Percentiles rank a stretch among this genome's conserved stretches.
These are phyloP conservation scores for Dinoponera quadriceps DNA, from an alignment of 1,140 invertebrate species.

Conservation along the genomic window DNA sequence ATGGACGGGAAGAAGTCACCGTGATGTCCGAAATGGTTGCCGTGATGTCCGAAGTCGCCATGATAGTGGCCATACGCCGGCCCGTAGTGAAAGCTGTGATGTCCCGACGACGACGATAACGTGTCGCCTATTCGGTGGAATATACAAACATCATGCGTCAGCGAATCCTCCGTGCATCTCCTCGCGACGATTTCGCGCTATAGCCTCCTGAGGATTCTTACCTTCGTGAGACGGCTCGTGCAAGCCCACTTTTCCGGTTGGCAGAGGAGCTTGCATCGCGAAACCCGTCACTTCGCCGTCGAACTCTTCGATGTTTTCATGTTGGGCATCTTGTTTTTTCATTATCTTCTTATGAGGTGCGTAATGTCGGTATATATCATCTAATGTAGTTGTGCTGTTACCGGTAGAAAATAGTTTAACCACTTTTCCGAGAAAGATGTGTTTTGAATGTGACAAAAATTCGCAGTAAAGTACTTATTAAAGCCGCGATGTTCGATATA, in stretches of 20 bases:
- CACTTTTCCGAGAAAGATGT: no score
- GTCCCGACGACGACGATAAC: constrained; percentile 75
- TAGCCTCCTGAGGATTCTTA: constrained; percentile 8
- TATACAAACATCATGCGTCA: neutral
- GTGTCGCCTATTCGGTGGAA: constrained; percentile 71
- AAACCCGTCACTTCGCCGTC: constrained; percentile 86
- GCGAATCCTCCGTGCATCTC: neutral
- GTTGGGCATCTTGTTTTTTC: constrained; percentile 72
- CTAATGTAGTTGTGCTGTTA: constrained; percentile 87
- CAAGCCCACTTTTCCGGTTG: constrained; percentile 77
- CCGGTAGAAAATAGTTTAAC: constrained; percentile 40
- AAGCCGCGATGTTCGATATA: no score
- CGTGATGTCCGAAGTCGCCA: constrained; percentile 55
- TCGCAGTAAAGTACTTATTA: no score
- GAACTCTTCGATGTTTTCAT: constrained; percentile 82
- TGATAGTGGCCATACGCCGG: constrained; percentile 67
- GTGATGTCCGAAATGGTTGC: constrained; percentile 53
- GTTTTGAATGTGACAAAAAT: no score
- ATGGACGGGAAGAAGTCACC: constrained; percentile 74
- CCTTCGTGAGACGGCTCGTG: constrained; percentile 63
- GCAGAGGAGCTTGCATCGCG: constrained; percentile 80
- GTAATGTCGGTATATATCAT: constrained; percentile 88
- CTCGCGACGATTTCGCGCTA: neutral
- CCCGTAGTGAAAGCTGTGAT: constrained; percentile 74
- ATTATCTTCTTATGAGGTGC: constrained; percentile 75